These are phyloP conservation scores for Noctua pronuba DNA, from an alignment of 2,888 invertebrate genomes.

Conservation along the genomic window DNA sequence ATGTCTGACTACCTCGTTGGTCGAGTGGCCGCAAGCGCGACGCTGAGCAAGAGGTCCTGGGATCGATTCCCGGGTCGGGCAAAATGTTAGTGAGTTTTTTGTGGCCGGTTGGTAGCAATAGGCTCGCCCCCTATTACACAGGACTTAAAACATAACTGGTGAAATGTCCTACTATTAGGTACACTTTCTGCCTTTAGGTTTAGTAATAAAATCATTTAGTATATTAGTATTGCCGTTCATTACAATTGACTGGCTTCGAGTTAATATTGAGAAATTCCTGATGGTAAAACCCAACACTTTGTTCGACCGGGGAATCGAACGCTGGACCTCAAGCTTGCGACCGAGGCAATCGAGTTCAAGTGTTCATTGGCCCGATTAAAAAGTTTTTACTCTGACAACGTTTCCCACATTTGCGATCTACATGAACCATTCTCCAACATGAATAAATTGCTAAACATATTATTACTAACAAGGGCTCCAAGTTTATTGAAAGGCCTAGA, in stretches of 20 bases:
- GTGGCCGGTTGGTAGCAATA: no score
- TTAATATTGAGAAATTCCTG: not conserved
- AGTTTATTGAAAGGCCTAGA: constrained; percentile 43
- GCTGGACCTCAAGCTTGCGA: not conserved
- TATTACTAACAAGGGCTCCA: constrained; percentile 13
- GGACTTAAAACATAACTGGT: not conserved
- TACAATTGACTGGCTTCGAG: not conserved
- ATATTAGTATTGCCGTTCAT: not conserved
- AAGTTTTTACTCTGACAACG: not conserved
- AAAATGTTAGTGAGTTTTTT: no score
- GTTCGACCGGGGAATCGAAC: not conserved
- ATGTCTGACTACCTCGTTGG: not conserved
- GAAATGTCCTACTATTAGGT: not conserved
- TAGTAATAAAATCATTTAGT: not conserved
- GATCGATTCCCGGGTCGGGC: no score
- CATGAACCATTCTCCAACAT: constrained; percentile 12
- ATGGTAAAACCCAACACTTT: not conserved
- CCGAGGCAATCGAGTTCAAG: not conserved
- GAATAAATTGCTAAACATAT: constrained; percentile 33
- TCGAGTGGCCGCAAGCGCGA: no score
- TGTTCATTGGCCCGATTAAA: not conserved
- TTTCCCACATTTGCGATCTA: constrained; percentile 32
- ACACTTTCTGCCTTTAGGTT: not conserved
- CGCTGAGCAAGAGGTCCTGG: no score
- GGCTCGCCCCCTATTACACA: no score